Conservation (phyloP, 2,113 vertebrate genomes). For the Pseudorhombus dupliciocellatus region DNA sequence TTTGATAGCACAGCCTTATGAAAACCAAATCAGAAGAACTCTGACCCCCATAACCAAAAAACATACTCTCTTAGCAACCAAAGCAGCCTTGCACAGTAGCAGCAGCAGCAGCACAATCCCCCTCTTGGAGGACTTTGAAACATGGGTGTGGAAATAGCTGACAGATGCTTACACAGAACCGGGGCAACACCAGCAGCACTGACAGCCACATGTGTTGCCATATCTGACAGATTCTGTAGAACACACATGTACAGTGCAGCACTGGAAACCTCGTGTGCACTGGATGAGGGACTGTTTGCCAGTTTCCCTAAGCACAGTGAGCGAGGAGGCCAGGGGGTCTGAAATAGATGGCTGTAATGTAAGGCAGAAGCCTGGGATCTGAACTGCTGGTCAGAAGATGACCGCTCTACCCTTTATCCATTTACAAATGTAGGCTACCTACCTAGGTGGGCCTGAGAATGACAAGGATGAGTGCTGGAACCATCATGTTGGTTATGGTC, state of each 20-base stretch:
- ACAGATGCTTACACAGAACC: constrained; percentile 46
- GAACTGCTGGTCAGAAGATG: no score
- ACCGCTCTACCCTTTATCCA: no score
- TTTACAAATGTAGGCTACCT: no score
- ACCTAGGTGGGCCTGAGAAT: no score
- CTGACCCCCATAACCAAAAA: neutral
- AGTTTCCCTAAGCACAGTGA: neutral
- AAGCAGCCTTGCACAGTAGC: neutral
- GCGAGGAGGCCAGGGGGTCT: constrained; percentile 35
- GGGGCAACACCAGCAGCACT: constrained; percentile 19
- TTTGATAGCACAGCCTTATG: neutral
- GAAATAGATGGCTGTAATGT: constrained; percentile 55
- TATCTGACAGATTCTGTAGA: neutral
- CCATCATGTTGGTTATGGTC: no score
- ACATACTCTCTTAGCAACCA: neutral
- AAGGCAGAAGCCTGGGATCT: constrained; percentile 4
- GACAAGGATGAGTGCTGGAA: no score
- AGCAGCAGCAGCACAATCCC: neutral
- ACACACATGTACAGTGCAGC: neutral
- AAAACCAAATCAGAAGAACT: neutral
- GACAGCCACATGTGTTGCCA: constrained; percentile 8
- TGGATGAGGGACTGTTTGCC: constrained; percentile 7
- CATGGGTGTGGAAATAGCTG: constrained; percentile 62
- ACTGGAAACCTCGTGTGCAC: constrained; percentile 29
- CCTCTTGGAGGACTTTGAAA: constrained; percentile 33